Percentiles rank a stretch among this genome's conserved stretches.
phyloP scores from a whole-genome alignment of 2,888 invertebrate genomes.

The Siphonodentalium dalli region DNA sequence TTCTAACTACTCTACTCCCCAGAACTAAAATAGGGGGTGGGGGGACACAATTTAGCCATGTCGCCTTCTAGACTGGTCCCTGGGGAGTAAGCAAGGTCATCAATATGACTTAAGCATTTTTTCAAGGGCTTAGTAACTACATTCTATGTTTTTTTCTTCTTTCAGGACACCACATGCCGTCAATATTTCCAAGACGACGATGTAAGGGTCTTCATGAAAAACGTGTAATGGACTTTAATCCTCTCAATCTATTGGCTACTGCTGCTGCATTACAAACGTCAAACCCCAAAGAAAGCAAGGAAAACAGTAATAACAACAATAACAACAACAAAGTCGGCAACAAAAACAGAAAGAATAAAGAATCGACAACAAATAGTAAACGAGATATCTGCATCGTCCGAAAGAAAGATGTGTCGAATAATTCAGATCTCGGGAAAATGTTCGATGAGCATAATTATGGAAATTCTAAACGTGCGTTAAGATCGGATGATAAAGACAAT shows the following conservation, averaged over 20 bases:
- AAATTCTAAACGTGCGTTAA: constrained; percentile 24
- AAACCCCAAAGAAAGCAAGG: constrained; percentile 21
- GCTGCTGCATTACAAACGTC: constrained; percentile 47
- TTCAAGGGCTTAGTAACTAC: too few relatives aligned
- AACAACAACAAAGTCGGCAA: constrained; percentile 5
- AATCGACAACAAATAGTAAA: constrained; percentile 23
- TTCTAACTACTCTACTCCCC: too few relatives aligned
- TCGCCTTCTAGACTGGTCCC: too few relatives aligned
- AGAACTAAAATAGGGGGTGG: too few relatives aligned
- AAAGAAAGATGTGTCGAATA: constrained; percentile 24
- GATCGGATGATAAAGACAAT: too few relatives aligned
- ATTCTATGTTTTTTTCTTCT: too few relatives aligned
- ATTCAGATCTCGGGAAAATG: constrained; percentile 41
- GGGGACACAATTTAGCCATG: too few relatives aligned
- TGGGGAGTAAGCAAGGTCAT: too few relatives aligned
- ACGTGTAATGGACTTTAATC: constrained; percentile 48
- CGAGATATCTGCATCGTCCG: too few relatives aligned
- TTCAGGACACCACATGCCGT: too few relatives aligned
- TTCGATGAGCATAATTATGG: constrained; percentile 47
- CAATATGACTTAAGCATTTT: too few relatives aligned
- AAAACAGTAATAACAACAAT: constrained; percentile 12
- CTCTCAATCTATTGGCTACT: constrained; percentile 53
- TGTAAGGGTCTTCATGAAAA: background rate
- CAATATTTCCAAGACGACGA: too few relatives aligned
- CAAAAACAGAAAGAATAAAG: constrained; percentile 11